Percentiles rank a stretch among this genome's conserved stretches.
phyloP scores from a whole-genome alignment of 2,888 invertebrate species.

The Leptogaster cylindrica region DNA sequence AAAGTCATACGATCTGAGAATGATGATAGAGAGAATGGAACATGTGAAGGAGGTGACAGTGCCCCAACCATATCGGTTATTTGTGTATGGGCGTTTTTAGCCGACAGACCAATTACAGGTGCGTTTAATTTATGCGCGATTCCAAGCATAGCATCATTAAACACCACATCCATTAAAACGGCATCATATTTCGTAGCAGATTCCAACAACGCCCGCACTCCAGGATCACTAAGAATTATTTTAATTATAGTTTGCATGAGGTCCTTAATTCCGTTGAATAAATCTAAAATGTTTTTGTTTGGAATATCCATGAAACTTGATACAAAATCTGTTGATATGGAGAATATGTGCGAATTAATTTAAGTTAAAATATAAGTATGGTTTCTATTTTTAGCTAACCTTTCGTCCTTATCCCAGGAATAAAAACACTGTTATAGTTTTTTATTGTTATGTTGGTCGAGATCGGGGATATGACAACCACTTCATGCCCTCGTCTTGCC shows the following conservation, averaged over 20 bases:
- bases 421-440: slow-evolving; percentile 50
- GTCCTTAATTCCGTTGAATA: too few species aligned
- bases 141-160: slow-evolving; percentile 59
- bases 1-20: slow-evolving; percentile 59
- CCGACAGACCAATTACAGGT: slow-evolving; percentile 51
- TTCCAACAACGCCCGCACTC: too few species aligned
- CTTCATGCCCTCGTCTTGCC: slow-evolving; percentile 57
- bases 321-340: too few species aligned
- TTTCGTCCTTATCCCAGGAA: too few species aligned
- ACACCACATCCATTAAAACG: slow-evolving; percentile 59
- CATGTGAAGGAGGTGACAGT: slow-evolving; percentile 58
- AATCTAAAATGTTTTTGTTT: too few species aligned
- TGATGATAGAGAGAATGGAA: slow-evolving; percentile 53
- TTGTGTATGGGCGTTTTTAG: slow-evolving; percentile 43
- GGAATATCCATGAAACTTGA: too few species aligned
- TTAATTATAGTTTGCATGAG: too few species aligned
- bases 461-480: slow-evolving; percentile 56
- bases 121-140: slow-evolving; percentile 52
- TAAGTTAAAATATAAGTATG: too few species aligned
- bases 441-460: slow-evolving; percentile 52
- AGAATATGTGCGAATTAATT: too few species aligned
- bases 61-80: slow-evolving; percentile 49
- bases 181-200: slow-evolving; percentile 59
- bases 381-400: too few species aligned
- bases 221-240: too few species aligned